Percentiles rank a stretch among this genome's conserved stretches.
These are phyloP conservation scores for Lycorma delicatula DNA, from an alignment of 1,140 invertebrate species.

Conservation along the genomic window DNA sequence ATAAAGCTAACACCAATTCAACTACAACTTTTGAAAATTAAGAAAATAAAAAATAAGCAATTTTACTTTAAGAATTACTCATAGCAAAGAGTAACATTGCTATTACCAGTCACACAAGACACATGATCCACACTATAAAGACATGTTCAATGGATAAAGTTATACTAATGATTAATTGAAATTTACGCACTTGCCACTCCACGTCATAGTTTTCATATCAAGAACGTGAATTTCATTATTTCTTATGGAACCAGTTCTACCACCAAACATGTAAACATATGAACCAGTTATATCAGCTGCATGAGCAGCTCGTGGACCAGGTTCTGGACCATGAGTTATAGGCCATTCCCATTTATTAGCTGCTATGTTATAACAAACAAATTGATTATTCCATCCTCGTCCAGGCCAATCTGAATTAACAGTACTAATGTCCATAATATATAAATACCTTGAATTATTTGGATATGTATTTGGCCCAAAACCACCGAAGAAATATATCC, in stretches of 20 bases:
- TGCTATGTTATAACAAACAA: slow-evolving; percentile 35
- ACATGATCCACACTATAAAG: too few species aligned
- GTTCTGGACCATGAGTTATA: slow-evolving; percentile 31
- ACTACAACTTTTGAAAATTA: too few species aligned
- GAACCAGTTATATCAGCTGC: slow-evolving; percentile 33
- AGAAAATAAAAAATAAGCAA: too few species aligned
- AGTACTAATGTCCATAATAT: slow-evolving; percentile 1
- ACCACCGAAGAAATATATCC: slow-evolving; percentile 42
- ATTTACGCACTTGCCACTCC: slow-evolving; percentile 38
- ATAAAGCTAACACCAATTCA: too few species aligned
- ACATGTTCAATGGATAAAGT: background rate
- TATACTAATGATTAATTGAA: background rate
- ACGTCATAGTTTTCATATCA: slow-evolving; percentile 37
- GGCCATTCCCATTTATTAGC: slow-evolving; percentile 36
- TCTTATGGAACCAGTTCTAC: slow-evolving; percentile 34
- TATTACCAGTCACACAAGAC: too few species aligned
- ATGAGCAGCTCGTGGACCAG: slow-evolving; percentile 41
- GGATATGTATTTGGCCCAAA: slow-evolving; percentile 33
- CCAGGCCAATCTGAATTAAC: background rate
- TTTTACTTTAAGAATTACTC: too few species aligned
- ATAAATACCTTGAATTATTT: slow-evolving; percentile 21
- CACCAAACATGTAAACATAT: slow-evolving; percentile 42
- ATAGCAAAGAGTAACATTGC: too few species aligned
- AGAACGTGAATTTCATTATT: slow-evolving; percentile 42
- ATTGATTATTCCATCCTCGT: slow-evolving; percentile 41